A percentile compares a stretch with the other conserved stretches of the same genome.
phyloP scores from a whole-genome alignment of 2,113 vertebrate species.

The Noctilio leporinus region DNA sequence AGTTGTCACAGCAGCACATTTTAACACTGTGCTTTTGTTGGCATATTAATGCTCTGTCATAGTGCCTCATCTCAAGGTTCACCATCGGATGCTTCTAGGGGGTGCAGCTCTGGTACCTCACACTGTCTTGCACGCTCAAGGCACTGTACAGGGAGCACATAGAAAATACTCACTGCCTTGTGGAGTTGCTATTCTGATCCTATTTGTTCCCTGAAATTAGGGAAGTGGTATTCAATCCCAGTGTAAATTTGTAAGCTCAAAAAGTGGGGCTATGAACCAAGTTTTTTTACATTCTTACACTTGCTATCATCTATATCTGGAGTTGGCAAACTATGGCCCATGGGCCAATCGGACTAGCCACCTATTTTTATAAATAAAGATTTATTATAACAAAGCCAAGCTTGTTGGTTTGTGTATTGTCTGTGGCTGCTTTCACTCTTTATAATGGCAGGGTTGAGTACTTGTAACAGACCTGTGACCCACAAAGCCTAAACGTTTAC shows the following conservation, averaged over 20 bases:
- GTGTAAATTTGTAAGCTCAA: not conserved
- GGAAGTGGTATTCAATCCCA: not conserved
- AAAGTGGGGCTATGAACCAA: not conserved
- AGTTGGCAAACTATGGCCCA: not conserved
- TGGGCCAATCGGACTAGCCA: not conserved
- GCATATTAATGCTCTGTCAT: not conserved
- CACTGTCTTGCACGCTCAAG: no score
- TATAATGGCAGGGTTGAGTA: not conserved
- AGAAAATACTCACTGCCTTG: not conserved
- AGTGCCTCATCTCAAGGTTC: not conserved
- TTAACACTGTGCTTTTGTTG: not conserved
- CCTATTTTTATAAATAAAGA: not conserved
- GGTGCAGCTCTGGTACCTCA: not conserved
- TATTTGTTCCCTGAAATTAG: not conserved
- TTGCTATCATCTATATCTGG: not conserved
- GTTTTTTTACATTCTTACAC: not conserved
- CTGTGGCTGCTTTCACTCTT: not conserved
- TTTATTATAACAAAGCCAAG: not conserved
- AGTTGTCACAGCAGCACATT: not conserved
- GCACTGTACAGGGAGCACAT: no score
- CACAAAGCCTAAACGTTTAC: not conserved
- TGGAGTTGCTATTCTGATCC: not conserved
- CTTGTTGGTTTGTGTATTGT: not conserved
- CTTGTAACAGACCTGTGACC: not conserved
- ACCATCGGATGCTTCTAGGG: not conserved